Evolutionary conservation across 35 echinoderm and acorn worm genomes (phyloP), one percentile per base, ranked within the genome.

Genomic region (Stichopus chloronotus): DNA sequence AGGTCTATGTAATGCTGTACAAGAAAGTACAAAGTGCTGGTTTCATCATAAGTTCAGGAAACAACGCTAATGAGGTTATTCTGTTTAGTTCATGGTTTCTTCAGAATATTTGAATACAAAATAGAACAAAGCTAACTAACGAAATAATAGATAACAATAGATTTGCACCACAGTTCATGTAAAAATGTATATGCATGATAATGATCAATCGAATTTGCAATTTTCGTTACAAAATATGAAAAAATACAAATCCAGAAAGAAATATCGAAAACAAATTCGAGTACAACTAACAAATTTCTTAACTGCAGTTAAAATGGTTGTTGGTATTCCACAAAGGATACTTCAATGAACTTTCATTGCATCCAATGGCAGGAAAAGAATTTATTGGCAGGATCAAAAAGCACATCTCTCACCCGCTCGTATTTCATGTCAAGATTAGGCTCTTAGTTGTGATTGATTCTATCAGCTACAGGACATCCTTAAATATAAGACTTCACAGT

Each of bases 141-240:
- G 9, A 65, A 65, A 65, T 65, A 24, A 74, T 7, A 74, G 69
- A 74, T 74, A 74, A 74, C 69, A 74, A 74, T 20, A 21, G 69
- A 74, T 14, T 74, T 74, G 69, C 69, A 74, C 17, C 69, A 74
- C 69, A 74, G 69, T 74, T 74, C 69, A 4, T 74, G 69, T 74
- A 19, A 74, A 43, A 43, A 74, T 74, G 61, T 65, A 11, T 11
- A 65, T 19, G 12, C 61, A 65, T 65, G 61, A 74, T 74, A 3
- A 74, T 74, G 69, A 20, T 8, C 17, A n/a, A 74, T 74, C 69
- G 69, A n/a, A 74, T 74, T 16, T 19, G 12, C 19, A 65, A 19
- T 65, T 65, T 65, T 65, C 61, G 19, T 0, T 14, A 19, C 69
- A 74, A 74, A 74, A 74, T 72, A 72, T 72, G 69, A 72, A 72